Evolutionary conservation across 1,140 invertebrate species (phyloP), one percentile per base, ranked within the genome.

Genomic region (Zophobas atratus): DNA sequence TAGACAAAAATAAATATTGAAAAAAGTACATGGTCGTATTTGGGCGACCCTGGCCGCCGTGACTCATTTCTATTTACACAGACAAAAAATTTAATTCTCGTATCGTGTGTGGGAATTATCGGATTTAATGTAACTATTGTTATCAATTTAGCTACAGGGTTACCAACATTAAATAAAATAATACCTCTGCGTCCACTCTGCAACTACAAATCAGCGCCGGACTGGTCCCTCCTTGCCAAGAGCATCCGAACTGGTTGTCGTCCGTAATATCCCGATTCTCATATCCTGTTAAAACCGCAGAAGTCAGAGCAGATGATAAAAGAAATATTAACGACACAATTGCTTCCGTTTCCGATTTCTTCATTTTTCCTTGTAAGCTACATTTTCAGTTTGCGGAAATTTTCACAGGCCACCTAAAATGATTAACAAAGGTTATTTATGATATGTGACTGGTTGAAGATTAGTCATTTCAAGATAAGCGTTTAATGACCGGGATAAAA

Each of bases 131-230:
- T 20, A 20, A 20, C 20, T 20, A 20, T 20, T 20, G 20, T 20
- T 20, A 20, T 20, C 20, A 20, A 20, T 20, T 20, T 20, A 20
- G 20, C 20, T 20, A 20, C 20, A 20, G 20, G 20, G 20, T 20
- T 20, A 20, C 20, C 20, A 20, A 20, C 20, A 20, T 20, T 20
- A 20, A 20, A 20, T n/a, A 20, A 20, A 20, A 0, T 20, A 20
- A 20, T 79, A 80, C 81, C 78, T 82, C 81, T 70, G 78, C 79
- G 4, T 79, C 81, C 55, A 79, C 79, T 36, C 46, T 74, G 49
- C 82, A 82, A 74, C 76, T 79, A 46, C 81, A 83, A n/a, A 32
- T 53, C 35, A 83, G 38, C 53, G 20, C 78, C 1, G 46, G 53
- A 49, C 39, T 73, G n/a, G 57, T 77, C 8, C 82, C 81, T 34